phyloP scores from a whole-genome alignment of 2,888 invertebrate species.

The Emmelina monodactyla region DNA sequence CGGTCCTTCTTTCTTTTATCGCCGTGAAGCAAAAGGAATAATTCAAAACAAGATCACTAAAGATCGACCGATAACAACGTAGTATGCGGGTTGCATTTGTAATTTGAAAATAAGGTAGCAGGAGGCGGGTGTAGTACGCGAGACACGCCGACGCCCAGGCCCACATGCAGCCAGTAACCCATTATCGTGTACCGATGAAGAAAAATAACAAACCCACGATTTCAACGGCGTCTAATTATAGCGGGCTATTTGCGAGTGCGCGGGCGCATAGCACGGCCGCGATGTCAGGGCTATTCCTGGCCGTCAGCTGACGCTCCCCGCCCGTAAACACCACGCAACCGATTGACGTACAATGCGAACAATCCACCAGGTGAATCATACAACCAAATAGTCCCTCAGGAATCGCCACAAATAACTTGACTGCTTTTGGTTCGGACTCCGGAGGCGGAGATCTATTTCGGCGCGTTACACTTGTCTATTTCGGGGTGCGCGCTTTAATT shows the following conservation, averaged over 20 bases:
- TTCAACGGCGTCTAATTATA: conserved; percentile 64
- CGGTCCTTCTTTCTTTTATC: too few relatives aligned
- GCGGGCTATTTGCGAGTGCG: conserved; percentile 61
- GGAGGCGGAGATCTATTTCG: conserved; percentile 61
- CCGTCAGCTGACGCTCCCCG: conserved; percentile 61
- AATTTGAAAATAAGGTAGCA: conserved; percentile 18
- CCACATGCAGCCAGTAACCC: conserved; percentile 66
- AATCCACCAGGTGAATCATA: conserved; percentile 65
- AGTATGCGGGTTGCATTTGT: conserved; percentile 5
- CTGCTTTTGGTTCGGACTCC: conserved; percentile 62
- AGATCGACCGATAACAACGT: neutral
- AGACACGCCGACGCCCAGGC: conserved; percentile 63
- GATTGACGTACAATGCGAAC: conserved; percentile 63
- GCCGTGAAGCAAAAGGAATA: too few relatives aligned
- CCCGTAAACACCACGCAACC: conserved; percentile 61
- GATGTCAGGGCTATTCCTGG: conserved; percentile 65
- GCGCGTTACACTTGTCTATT: conserved; percentile 52
- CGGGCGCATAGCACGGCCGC: conserved; percentile 64
- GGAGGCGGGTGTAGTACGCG: conserved; percentile 34
- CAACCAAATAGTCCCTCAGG: conserved; percentile 57
- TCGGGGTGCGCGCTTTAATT: conserved; percentile 37
- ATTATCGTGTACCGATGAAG: conserved; percentile 66
- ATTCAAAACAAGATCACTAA: too few relatives aligned
- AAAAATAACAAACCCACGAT: conserved; percentile 68
- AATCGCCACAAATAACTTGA: conserved; percentile 56